phyloP scores from a whole-genome alignment of 2,888 invertebrate species.

The Cheilosia vulpina region DNA sequence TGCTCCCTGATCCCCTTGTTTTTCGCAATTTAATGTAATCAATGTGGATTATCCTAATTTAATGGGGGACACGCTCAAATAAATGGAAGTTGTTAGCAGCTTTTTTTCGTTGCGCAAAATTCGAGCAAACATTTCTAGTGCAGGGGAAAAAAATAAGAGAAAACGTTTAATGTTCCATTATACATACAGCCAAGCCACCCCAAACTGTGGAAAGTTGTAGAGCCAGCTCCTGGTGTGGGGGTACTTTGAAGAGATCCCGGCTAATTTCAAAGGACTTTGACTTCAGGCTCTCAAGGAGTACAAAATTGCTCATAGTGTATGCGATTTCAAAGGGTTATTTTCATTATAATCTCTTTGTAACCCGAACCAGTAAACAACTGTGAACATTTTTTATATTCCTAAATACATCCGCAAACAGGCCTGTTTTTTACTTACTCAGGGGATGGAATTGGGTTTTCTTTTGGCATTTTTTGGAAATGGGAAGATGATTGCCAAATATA shows the following conservation, averaged over 20 bases:
- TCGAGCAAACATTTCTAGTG: background rate
- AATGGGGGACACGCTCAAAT: slow-evolving; percentile 4
- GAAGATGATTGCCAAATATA: too few species aligned
- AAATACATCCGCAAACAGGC: background rate
- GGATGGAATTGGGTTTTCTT: background rate
- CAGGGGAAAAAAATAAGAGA: background rate
- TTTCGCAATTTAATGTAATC: background rate
- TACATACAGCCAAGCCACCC: background rate
- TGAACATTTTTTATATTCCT: background rate
- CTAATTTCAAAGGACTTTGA: background rate
- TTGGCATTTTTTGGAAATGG: too few species aligned
- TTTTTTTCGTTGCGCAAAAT: background rate
- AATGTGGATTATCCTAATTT: slow-evolving; percentile 7
- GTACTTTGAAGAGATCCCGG: background rate
- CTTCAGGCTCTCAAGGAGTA: background rate
- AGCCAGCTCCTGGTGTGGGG: background rate
- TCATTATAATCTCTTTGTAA: background rate
- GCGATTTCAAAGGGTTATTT: slow-evolving; percentile 5
- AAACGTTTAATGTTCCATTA: background rate
- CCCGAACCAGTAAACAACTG: background rate
- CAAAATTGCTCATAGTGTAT: background rate
- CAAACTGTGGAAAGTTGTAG: background rate
- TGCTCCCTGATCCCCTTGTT: background rate
- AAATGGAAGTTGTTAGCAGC: background rate
- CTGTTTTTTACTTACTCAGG: background rate